A percentile compares a stretch with the other conserved stretches of the same genome.
Evolutionary conservation across 2,888 invertebrate genomes (phyloP).

Genomic region (Cylindroiulus punctatus): DNA sequence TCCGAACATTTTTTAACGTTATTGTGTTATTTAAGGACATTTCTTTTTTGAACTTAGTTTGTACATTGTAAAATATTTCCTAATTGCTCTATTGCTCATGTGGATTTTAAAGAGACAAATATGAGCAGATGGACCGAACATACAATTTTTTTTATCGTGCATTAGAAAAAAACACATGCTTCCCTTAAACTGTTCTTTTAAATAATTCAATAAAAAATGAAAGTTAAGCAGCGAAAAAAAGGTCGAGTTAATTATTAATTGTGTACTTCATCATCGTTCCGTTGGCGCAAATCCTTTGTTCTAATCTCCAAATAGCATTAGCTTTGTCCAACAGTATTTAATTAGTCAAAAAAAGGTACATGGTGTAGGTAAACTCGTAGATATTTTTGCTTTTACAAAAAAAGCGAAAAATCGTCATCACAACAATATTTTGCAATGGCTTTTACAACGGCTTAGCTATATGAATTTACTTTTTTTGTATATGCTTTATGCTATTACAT

Average conservation of each 20-base stretch:
- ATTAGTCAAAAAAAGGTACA: background rate
- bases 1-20: background rate
- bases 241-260: conserved; percentile 2
- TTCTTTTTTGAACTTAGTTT: background rate
- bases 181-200: background rate
- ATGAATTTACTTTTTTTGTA: too few relatives aligned
- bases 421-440: too few relatives aligned
- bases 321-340: background rate
- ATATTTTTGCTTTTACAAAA: background rate
- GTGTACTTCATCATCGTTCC: background rate
- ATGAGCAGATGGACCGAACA: background rate
- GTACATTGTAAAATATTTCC: conserved; percentile 25
- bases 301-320: background rate
- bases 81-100: background rate
- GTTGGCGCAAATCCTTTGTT: background rate
- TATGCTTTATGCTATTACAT: too few relatives aligned
- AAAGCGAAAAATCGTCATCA: too few relatives aligned
- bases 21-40: conserved; percentile 19
- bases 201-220: conserved; percentile 1
- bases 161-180: background rate
- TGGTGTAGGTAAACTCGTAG: background rate
- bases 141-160: background rate
- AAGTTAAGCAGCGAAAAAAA: conserved; percentile 4
- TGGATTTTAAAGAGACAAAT: conserved; percentile 10
- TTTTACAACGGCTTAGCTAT: too few relatives aligned